A percentile compares a stretch with the other conserved stretches of the same genome.
Conservation (phyloP, 1,140 invertebrate species). For the Adoxophyes honmai region DNA sequence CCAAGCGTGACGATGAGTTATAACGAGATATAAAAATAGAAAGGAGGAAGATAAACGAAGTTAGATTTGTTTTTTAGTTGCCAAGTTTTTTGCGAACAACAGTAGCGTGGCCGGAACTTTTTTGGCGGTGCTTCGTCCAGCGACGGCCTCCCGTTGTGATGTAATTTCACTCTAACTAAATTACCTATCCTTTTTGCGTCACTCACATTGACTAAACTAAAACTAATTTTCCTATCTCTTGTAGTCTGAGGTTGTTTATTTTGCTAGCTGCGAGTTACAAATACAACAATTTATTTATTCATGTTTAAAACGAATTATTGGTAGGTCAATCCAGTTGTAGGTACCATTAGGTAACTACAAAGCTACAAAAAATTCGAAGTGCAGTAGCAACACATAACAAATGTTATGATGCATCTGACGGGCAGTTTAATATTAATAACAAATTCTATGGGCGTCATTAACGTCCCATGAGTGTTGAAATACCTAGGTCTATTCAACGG, state of each 20-base stretch:
- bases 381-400: constrained; percentile 19
- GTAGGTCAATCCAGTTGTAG: neutral
- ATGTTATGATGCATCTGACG: neutral
- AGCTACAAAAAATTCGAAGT: constrained; percentile 15
- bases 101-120: constrained; percentile 26
- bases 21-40: constrained; percentile 19
- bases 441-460: constrained; percentile 28
- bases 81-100: constrained; percentile 17
- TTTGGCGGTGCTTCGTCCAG: constrained; percentile 32
- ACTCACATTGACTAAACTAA: too few species aligned
- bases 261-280: constrained; percentile 4
- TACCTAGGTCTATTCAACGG: neutral
- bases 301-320: neutral
- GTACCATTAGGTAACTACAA: neutral
- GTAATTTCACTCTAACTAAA: constrained; percentile 34
- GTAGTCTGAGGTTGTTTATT: too few species aligned
- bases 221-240: too few species aligned
- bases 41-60: neutral
- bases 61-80: constrained; percentile 15
- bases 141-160: constrained; percentile 46
- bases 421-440: constrained; percentile 19
- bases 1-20: constrained; percentile 17
- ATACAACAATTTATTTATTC: neutral
- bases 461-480: neutral
- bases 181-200: constrained; percentile 23